phyloP scores from a whole-genome alignment of 2,888 invertebrate species.

The Nesidiocoris tenuis region DNA sequence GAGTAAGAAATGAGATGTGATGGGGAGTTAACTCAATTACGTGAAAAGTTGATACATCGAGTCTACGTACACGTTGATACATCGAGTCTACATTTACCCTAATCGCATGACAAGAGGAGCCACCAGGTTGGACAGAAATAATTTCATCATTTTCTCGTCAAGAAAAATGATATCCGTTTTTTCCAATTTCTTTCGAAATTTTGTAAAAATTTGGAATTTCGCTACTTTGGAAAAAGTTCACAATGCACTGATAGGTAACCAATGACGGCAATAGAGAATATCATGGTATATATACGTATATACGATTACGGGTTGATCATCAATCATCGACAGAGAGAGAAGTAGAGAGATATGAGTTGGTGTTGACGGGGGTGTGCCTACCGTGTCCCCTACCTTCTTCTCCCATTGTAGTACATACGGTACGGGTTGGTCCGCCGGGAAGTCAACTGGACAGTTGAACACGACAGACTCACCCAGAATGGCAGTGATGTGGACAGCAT shows the following conservation, averaged over 20 bases:
- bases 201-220: slow-evolving; percentile 9
- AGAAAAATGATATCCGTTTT: slow-evolving; percentile 22
- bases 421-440: slow-evolving; percentile 92
- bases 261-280: slow-evolving; percentile 54
- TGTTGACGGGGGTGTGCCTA: slow-evolving; percentile 49
- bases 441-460: slow-evolving; percentile 97
- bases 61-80: slow-evolving; percentile 19
- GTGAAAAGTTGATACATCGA: no score
- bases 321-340: slow-evolving; percentile 36
- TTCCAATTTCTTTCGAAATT: slow-evolving; percentile 15
- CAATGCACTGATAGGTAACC: slow-evolving; percentile 46
- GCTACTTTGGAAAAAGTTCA: slow-evolving; percentile 40
- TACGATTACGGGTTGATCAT: slow-evolving; percentile 8
- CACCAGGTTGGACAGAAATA: slow-evolving; percentile 29
- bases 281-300: slow-evolving; percentile 21
- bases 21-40: no score
- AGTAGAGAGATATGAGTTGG: slow-evolving; percentile 41
- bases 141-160: not conserved
- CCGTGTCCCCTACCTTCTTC: slow-evolving; percentile 77
- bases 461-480: slow-evolving; percentile 95
- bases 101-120: not conserved
- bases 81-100: no score
- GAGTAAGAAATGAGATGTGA: no score
- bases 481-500: slow-evolving; percentile 95
- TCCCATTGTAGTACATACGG: slow-evolving; percentile 99